Conservation (phyloP, 2,888 invertebrate species). For the Microctonus brassicae region DNA sequence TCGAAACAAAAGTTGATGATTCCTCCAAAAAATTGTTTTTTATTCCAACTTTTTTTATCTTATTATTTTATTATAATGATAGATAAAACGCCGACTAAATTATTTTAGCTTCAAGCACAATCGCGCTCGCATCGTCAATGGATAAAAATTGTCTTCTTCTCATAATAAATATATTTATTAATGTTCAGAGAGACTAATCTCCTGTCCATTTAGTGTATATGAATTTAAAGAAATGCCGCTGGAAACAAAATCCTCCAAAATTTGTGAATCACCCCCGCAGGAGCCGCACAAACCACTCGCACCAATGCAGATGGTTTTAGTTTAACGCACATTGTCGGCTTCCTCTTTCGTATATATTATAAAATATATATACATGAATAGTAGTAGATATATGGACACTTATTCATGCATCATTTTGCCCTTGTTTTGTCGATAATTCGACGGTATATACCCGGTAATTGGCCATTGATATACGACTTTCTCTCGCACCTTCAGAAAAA, state of each 20-base stretch:
- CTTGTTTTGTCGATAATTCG: constrained; percentile 67
- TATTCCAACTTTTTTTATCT: no score
- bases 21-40: background rate
- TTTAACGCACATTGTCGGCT: background rate
- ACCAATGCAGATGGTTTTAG: background rate
- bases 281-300: constrained; percentile 57
- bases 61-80: constrained; percentile 3
- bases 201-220: constrained; percentile 51
- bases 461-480: constrained; percentile 64
- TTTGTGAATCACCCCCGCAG: constrained; percentile 59
- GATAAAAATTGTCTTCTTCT: background rate
- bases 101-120: background rate
- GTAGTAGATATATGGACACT: background rate
- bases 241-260: constrained; percentile 20
- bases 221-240: constrained; percentile 55
- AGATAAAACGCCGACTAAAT: background rate
- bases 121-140: background rate
- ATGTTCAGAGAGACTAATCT: background rate
- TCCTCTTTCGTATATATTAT: constrained; percentile 7
- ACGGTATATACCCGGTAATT: constrained; percentile 58
- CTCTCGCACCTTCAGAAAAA: constrained; percentile 53
- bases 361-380: background rate
- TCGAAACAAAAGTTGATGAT: background rate
- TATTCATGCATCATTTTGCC: constrained; percentile 51
- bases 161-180: background rate